A percentile compares a stretch with the other conserved stretches of the same genome.
Evolutionary conservation across 1,140 invertebrate genomes (phyloP).

Genomic region (Chelonus insularis): DNA sequence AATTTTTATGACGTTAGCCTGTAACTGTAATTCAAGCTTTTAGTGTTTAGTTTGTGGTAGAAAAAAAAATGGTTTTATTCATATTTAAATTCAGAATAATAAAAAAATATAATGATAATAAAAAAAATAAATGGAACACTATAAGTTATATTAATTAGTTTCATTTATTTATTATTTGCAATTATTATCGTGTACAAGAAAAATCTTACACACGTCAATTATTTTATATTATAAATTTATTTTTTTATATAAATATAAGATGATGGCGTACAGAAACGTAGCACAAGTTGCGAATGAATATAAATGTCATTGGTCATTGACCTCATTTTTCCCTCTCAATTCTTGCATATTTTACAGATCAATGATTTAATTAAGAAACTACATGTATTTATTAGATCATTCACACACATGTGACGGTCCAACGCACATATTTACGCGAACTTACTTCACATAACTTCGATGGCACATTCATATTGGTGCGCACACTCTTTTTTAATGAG

Average conservation of each 20-base stretch:
- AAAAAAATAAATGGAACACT: no score
- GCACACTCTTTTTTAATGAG: background rate
- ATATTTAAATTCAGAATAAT: no score
- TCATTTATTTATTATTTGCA: no score
- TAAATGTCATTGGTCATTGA: background rate
- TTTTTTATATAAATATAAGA: no score
- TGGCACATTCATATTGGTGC: constrained; percentile 32
- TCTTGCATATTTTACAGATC: background rate
- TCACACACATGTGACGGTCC: constrained; percentile 16
- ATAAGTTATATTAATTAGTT: no score
- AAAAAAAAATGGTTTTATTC: no score
- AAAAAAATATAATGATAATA: no score
- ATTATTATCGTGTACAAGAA: no score
- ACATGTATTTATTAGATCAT: background rate
- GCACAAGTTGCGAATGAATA: background rate
- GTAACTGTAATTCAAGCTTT: constrained; percentile 51
- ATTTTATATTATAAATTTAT: no score
- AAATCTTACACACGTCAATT: no score
- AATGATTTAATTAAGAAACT: background rate
- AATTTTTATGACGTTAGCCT: constrained; percentile 32
- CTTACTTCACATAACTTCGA: constrained; percentile 26
- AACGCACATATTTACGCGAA: constrained; percentile 26
- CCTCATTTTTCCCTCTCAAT: background rate
- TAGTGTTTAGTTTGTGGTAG: no score
- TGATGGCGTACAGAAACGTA: background rate